Evolutionary conservation across 2,113 vertebrate species (phyloP).

Genomic region (Solenodon paradoxus): DNA sequence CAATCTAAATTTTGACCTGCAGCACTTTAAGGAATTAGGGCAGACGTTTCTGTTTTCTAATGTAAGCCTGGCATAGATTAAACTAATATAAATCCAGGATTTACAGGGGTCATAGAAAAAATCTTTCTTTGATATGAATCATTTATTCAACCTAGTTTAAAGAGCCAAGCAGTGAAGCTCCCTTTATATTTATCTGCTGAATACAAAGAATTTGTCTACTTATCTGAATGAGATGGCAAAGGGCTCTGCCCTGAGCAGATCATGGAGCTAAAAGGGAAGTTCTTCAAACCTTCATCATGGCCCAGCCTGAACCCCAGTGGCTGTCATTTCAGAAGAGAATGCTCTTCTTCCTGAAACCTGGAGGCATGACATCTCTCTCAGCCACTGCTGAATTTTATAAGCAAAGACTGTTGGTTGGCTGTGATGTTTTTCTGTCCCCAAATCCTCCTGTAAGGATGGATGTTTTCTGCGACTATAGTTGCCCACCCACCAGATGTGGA

Average conservation of each 20-base stretch:
- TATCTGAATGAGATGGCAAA: not conserved
- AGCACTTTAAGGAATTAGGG: not conserved
- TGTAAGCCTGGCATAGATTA: not conserved
- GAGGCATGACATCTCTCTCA: not conserved
- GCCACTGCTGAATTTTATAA: not conserved
- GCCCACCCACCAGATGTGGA: not conserved
- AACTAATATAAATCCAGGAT: conserved; percentile 1
- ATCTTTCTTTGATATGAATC: conserved; percentile 42
- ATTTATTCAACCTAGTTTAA: conserved; percentile 43
- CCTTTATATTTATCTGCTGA: conserved; percentile 29
- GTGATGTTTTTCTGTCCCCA: not conserved
- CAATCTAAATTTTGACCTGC: not conserved
- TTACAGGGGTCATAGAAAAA: not conserved
- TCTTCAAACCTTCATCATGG: not conserved
- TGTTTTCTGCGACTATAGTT: not conserved
- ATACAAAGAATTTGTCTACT: not conserved
- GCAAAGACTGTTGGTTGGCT: not conserved
- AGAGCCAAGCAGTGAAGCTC: not conserved
- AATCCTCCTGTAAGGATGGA: not conserved
- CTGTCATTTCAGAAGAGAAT: not conserved
- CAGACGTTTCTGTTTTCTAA: not conserved
- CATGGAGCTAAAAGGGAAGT: not conserved
- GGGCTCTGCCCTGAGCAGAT: not conserved
- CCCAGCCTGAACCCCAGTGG: not conserved
- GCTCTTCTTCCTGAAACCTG: not conserved